These are phyloP conservation scores for Thereva unica DNA, from an alignment of 2,888 invertebrate species.

Conservation along the genomic window DNA sequence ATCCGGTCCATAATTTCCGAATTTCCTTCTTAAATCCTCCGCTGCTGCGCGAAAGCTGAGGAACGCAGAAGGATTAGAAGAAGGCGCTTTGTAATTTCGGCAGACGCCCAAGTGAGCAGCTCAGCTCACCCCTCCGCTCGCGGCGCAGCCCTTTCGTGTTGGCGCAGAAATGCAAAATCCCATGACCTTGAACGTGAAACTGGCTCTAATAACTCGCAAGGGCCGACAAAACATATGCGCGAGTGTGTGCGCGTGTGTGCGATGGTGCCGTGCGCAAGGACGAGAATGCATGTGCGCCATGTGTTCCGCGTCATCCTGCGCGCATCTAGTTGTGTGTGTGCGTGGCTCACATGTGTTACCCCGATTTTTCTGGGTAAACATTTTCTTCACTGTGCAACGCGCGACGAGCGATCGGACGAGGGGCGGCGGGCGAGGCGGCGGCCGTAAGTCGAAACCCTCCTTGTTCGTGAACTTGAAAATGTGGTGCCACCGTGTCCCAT, in stretches of 20 bases:
- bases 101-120: too few species aligned
- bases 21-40: too few species aligned
- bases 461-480: constrained; percentile 25
- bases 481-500: constrained; percentile 25
- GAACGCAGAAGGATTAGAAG: too few species aligned
- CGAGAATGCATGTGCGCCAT: background rate
- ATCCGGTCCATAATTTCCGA: too few species aligned
- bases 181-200: constrained; percentile 33
- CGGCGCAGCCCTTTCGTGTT: too few species aligned
- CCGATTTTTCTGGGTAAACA: background rate
- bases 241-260: background rate
- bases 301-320: constrained; percentile 1
- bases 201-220: constrained; percentile 3
- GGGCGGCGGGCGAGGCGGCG: too few species aligned
- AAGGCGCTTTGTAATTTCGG: too few species aligned
- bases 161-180: constrained; percentile 14
- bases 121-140: too few species aligned
- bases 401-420: background rate
- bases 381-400: background rate
- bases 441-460: constrained; percentile 11
- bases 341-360: background rate
- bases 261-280: background rate
- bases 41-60: too few species aligned
- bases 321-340: background rate
- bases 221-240: background rate